A percentile compares a stretch with the other conserved stretches of the same genome.
These are phyloP conservation scores for Troides oblongomaculatus DNA, from an alignment of 2,888 invertebrate species.

Conservation along the genomic window DNA sequence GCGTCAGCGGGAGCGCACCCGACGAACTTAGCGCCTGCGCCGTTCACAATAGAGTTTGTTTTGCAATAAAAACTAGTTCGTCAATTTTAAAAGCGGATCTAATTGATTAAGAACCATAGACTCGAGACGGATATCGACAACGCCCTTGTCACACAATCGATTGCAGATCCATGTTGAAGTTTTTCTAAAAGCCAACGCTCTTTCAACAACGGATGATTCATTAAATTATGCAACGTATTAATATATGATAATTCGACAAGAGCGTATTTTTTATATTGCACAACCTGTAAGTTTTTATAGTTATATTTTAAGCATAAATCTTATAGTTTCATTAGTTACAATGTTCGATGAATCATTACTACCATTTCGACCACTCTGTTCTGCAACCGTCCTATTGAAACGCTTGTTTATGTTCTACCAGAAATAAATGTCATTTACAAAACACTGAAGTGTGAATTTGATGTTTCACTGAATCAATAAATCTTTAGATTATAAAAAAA, in stretches of 20 bases:
- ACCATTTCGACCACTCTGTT: too few species aligned
- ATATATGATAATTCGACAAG: neutral
- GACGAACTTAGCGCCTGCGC: slow-evolving; percentile 58
- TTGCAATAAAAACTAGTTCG: slow-evolving; percentile 44
- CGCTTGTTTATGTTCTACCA: too few species aligned
- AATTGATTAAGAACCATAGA: slow-evolving; percentile 62
- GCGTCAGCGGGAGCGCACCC: slow-evolving; percentile 38
- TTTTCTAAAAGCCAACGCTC: slow-evolving; percentile 16
- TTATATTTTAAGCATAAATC: too few species aligned
- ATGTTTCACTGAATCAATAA: too few species aligned
- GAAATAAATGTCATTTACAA: too few species aligned
- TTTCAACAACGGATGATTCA: slow-evolving; percentile 2
- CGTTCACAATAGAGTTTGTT: slow-evolving; percentile 55
- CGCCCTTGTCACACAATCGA: slow-evolving; percentile 51
- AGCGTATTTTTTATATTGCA: neutral
- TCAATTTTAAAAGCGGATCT: slow-evolving; percentile 71
- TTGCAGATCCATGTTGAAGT: slow-evolving; percentile 16
- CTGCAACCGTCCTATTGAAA: too few species aligned
- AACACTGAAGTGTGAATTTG: too few species aligned
- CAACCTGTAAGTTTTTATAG: too few species aligned
- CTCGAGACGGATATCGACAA: slow-evolving; percentile 67
- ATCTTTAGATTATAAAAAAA: too few species aligned
- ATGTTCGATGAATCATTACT: too few species aligned
- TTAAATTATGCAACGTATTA: slow-evolving; percentile 4
- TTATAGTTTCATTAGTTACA: too few species aligned